phyloP scores from a whole-genome alignment of 2,797 vertebrate species.

The Choloepus didactylus region DNA sequence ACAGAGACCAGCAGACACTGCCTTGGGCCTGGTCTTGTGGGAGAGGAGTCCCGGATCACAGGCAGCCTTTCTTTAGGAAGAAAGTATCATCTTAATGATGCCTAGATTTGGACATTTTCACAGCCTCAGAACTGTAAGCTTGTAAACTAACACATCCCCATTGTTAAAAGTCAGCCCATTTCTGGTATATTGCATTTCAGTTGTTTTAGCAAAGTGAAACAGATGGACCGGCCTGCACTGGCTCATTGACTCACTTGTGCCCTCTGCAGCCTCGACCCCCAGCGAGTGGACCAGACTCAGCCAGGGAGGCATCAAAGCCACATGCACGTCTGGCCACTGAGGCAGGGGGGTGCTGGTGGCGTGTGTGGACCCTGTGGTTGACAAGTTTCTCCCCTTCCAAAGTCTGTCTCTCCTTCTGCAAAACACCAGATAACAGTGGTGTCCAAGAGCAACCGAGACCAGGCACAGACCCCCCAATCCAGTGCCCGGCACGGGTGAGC shows the following conservation, averaged over 20 bases:
- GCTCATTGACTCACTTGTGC: not conserved
- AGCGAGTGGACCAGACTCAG: not conserved
- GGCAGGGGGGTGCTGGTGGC: not conserved
- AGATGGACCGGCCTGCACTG: not conserved
- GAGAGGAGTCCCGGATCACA: too few relatives aligned
- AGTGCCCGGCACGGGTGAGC: not conserved
- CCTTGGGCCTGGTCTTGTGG: too few relatives aligned
- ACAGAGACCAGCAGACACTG: too few relatives aligned
- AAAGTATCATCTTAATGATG: too few relatives aligned
- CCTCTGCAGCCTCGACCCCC: not conserved
- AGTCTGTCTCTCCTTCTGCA: not conserved
- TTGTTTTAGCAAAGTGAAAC: too few relatives aligned
- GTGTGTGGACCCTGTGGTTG: not conserved
- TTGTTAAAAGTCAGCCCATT: too few relatives aligned
- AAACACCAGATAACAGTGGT: not conserved
- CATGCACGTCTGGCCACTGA: not conserved
- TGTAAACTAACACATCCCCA: too few relatives aligned
- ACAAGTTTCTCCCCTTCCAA: not conserved
- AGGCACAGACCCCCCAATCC: not conserved
- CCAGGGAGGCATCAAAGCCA: not conserved
- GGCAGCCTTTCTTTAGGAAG: too few relatives aligned
- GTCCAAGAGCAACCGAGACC: not conserved
- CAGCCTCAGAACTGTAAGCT: too few relatives aligned
- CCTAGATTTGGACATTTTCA: too few relatives aligned
- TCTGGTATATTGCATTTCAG: too few relatives aligned